Percentiles rank a stretch among this genome's conserved stretches.
Evolutionary conservation across 2,113 vertebrate genomes (phyloP).

Genomic region (Tympanuchus pallidicinctus): DNA sequence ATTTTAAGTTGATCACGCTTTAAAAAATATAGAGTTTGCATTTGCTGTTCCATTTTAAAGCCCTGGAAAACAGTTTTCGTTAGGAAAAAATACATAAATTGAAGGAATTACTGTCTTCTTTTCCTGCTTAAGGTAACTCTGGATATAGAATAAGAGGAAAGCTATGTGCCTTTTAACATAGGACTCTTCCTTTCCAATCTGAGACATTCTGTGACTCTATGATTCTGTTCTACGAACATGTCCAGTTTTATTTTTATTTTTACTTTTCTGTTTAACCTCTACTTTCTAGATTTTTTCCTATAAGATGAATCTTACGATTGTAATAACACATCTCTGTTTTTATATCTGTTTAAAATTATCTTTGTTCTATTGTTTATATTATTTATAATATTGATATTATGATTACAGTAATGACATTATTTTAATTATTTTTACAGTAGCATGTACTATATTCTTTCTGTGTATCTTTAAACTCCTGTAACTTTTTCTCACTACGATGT

Average conservation of each 20-base stretch:
- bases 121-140: not conserved
- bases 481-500: not conserved
- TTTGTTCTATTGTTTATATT: not conserved
- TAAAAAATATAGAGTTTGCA: not conserved
- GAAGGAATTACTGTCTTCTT: not conserved
- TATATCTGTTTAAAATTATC: not conserved
- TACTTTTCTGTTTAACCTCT: not conserved
- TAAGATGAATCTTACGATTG: not conserved
- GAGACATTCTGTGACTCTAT: not conserved
- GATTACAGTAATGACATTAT: not conserved
- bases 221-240: not conserved
- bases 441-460: not conserved
- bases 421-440: not conserved
- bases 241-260: not conserved
- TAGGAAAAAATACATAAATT: not conserved
- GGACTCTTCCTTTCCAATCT: not conserved
- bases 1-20: not conserved
- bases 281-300: not conserved
- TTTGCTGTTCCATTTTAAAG: not conserved
- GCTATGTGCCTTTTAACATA: not conserved
- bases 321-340: not conserved
- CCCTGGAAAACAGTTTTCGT: not conserved
- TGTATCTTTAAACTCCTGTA: not conserved
- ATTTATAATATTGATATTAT: not conserved
- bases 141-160: not conserved